Evolutionary conservation across 2,797 vertebrate species (phyloP), one percentile per base, ranked within the genome.

Genomic region (Spinibarbus caldwelli): DNA sequence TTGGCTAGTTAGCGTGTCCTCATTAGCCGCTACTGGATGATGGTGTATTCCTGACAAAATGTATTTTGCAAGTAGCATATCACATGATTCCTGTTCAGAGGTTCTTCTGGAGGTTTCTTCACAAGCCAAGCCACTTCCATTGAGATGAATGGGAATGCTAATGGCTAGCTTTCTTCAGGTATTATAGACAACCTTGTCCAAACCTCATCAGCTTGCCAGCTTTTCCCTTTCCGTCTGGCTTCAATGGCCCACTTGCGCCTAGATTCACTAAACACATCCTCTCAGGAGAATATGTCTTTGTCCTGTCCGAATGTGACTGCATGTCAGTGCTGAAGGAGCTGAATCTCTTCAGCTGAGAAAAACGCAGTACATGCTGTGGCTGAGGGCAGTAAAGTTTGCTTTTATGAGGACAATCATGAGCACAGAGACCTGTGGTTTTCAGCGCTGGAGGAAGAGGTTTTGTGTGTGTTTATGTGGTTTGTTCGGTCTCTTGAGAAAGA

Each of bases 391-490:
- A 26, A 34, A 83, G 29, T 83, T 52, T 7, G 26, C 17, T 84
- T 76, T 83, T 54, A 84, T 52, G 59, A 68, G 72, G 45, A 68
- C 73, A 45, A 41, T 34, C 82, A 57, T 68, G 66, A 72, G 67
- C 29, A 6, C 9, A 1, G 36, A 34, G 47, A 21, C 11, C 36
- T n/a, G 75, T 71, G 36, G n/a, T 84, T 77, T 82, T 84, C 34
- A 52, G 2, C 5, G 0, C 43, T n/a, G 11, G 41, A 76, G 45
- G 15, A 52, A 77, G 67, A 67, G 54, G 59, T 45, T 45, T 84
- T 87, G 36, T 85, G 64, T 78, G 62, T 66, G n/a, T 66, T 66
- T 64, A 29, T 78, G 72, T 78, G 26, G 49, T 52, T 80, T 41
- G 79, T 81, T 54, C 6, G 36, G 52, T 66, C 49, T 83, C 41